Conservation (phyloP, 2,113 vertebrate genomes). For the Alligator sinensis region DNA sequence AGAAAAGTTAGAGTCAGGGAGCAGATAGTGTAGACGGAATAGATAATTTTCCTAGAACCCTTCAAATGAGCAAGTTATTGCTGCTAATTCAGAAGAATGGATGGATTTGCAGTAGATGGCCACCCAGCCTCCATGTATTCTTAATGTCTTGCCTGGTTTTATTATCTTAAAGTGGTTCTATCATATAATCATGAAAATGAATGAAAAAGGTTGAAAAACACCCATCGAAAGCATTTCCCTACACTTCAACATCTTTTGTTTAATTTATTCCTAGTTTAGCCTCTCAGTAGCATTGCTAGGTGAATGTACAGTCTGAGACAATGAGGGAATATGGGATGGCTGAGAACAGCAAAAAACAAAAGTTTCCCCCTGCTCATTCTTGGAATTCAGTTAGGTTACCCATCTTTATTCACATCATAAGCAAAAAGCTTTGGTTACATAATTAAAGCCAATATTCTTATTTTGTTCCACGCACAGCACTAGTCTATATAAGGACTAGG, state of each 20-base stretch:
- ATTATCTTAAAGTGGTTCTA: slow-evolving; percentile 48
- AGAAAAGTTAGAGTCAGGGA: background rate
- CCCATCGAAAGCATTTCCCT: slow-evolving; percentile 25
- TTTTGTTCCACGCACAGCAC: background rate
- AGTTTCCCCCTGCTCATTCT: background rate
- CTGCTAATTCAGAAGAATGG: background rate
- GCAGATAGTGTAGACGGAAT: background rate
- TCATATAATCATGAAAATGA: background rate
- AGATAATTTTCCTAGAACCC: background rate
- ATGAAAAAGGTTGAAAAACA: too few species aligned
- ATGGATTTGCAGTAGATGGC: accelerated
- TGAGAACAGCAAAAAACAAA: background rate
- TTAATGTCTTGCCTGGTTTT: background rate
- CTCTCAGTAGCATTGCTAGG: background rate
- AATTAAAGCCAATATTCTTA: background rate
- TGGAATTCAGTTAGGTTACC: background rate
- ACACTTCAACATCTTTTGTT: slow-evolving; percentile 2
- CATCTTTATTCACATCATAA: background rate
- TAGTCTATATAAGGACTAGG: background rate
- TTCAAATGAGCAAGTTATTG: background rate
- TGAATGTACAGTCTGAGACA: slow-evolving; percentile 26
- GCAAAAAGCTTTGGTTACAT: background rate
- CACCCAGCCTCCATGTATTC: slow-evolving; percentile 4
- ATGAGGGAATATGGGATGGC: background rate
- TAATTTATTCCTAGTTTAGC: slow-evolving; percentile 30